A percentile compares a stretch with the other conserved stretches of the same genome.
Evolutionary conservation across 2,113 vertebrate species (phyloP).

Genomic region (Sylvia atricapilla): DNA sequence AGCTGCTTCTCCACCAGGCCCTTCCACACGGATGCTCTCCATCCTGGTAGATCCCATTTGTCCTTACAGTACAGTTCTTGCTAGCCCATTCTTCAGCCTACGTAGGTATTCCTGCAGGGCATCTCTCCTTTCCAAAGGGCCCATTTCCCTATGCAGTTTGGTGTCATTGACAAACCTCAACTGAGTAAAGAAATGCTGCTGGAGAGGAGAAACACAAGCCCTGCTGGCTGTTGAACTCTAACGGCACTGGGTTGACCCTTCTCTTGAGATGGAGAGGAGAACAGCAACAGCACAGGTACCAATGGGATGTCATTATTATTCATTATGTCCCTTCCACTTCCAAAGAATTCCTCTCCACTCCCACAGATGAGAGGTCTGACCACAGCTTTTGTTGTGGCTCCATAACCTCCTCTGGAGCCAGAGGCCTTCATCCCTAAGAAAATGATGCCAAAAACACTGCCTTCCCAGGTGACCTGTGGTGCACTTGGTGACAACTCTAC

Average conservation of each 20-base stretch:
- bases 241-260: not conserved
- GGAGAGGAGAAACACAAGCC: not conserved
- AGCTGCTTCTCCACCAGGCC: not conserved
- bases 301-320: not conserved
- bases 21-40: not conserved
- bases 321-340: not conserved
- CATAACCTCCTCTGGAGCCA: not conserved
- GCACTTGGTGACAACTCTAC: not conserved
- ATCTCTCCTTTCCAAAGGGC: not conserved
- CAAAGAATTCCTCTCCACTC: not conserved
- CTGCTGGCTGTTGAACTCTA: not conserved
- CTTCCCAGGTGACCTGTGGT: not conserved
- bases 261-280: not conserved
- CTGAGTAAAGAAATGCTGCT: not conserved
- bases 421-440: not conserved
- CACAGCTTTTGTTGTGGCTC: not conserved
- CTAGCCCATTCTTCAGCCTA: not conserved
- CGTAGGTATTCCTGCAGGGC: not conserved
- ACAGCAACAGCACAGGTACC: not conserved
- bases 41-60: not conserved
- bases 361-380: not conserved
- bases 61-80: not conserved
- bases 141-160: not conserved
- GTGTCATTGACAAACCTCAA: not conserved
- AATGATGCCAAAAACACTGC: not conserved